Conservation (phyloP, 2,797 vertebrate species). For the Hippoglossus hippoglossus region DNA sequence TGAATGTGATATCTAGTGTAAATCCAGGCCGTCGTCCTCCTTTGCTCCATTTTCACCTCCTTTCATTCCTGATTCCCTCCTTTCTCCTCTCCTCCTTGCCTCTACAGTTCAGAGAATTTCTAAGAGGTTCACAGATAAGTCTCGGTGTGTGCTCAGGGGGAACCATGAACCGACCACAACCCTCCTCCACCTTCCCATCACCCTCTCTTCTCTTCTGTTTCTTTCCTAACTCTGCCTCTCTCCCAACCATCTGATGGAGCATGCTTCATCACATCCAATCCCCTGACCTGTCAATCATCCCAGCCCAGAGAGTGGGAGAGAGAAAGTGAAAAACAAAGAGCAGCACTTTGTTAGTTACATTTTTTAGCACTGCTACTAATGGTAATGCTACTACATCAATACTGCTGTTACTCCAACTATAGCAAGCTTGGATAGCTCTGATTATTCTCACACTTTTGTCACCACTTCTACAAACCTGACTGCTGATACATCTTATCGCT, state of each 20-base stretch:
- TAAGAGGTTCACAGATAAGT: conserved; percentile 72
- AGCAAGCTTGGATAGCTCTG: not conserved
- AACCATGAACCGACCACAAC: conserved; percentile 71
- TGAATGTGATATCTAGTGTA: not conserved
- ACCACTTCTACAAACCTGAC: too few species aligned
- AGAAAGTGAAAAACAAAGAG: not conserved
- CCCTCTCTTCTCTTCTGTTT: not conserved
- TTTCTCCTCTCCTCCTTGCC: not conserved
- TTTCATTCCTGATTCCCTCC: conserved; percentile 51
- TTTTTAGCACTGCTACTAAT: not conserved
- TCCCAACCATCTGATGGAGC: conserved; percentile 86
- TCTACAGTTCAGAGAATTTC: conserved; percentile 84
- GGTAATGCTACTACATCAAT: too few species aligned
- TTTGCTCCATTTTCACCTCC: not conserved
- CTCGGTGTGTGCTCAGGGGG: conserved; percentile 73
- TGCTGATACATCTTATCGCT: too few species aligned
- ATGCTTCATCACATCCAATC: conserved; percentile 89
- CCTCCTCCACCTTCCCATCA: conserved; percentile 1
- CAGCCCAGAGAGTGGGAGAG: conserved; percentile 31
- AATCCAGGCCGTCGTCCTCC: not conserved
- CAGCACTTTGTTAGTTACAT: not conserved
- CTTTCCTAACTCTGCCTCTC: conserved; percentile 81
- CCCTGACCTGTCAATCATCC: conserved; percentile 88
- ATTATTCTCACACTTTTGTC: not conserved
- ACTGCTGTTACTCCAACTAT: not conserved